These are phyloP conservation scores for Axinella damicornis DNA, from an alignment of 37 sponge, comb jelly and placozoan genomes.

Conservation along the genomic window DNA sequence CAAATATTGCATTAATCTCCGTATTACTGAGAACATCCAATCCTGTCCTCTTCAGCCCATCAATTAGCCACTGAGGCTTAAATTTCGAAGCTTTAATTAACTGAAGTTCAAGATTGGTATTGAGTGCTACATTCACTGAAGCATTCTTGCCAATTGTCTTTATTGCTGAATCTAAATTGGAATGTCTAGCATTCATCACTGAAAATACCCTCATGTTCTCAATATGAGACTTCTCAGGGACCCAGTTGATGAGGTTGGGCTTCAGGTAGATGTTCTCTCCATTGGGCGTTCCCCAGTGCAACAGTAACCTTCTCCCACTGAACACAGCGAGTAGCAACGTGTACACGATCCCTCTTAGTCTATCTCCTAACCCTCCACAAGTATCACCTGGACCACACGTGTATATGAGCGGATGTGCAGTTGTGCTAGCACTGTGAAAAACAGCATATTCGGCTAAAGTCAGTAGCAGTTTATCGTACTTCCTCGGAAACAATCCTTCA, in stretches of 20 bases:
- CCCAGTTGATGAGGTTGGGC: conserved; percentile 40
- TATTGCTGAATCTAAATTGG: background rate
- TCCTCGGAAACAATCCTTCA: no score
- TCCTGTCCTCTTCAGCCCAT: conserved; percentile 24
- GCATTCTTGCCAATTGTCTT: background rate
- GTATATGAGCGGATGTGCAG: no score
- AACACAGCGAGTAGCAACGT: conserved; percentile 36
- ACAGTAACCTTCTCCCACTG: conserved; percentile 10
- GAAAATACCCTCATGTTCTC: background rate
- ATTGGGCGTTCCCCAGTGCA: conserved; percentile 17
- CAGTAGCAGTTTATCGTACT: no score
- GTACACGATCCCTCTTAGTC: conserved; percentile 30
- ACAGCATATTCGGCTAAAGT: no score
- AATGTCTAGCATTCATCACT: background rate
- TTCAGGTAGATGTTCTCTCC: conserved; percentile 4
- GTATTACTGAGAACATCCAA: background rate
- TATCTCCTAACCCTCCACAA: conserved; percentile 55
- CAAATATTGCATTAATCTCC: conserved; percentile 37
- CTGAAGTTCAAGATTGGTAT: conserved; percentile 37
- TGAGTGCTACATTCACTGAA: background rate
- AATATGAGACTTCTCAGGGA: no score
- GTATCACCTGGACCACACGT: background rate
- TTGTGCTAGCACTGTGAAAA: no score
- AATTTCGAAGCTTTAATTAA: background rate
- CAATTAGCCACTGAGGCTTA: conserved; percentile 21